Conservation (phyloP, 2,113 vertebrate species). For the Hyperopisus bebe region DNA sequence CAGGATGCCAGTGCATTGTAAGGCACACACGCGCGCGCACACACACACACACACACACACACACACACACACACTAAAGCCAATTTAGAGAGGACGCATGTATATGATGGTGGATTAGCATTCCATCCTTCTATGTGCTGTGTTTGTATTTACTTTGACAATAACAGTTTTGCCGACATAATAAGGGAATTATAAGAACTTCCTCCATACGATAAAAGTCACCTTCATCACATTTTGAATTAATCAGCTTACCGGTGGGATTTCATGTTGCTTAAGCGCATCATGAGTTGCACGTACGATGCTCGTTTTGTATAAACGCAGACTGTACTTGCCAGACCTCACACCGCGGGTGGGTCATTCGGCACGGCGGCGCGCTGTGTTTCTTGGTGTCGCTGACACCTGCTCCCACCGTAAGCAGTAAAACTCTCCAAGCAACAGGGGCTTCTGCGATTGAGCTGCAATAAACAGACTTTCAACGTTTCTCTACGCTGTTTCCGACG, state of each 20-base stretch:
- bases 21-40: background rate
- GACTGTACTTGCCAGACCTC: background rate
- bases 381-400: background rate
- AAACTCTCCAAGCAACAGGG: background rate
- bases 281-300: background rate
- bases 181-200: background rate
- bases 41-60: too few relatives aligned
- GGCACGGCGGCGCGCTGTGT: background rate
- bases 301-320: background rate
- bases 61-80: background rate
- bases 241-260: background rate
- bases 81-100: background rate
- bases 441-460: background rate
- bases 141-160: background rate
- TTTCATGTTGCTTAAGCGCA: background rate
- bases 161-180: background rate
- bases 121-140: background rate
- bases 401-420: background rate
- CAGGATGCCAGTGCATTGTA: background rate
- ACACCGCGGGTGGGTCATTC: background rate
- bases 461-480: background rate
- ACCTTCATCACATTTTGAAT: background rate
- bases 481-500: background rate
- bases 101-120: background rate
- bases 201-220: background rate